Base-by-base conservation (phyloP, 2,113 vertebrate genomes). In the Dipodomys spectabilis region DNA sequence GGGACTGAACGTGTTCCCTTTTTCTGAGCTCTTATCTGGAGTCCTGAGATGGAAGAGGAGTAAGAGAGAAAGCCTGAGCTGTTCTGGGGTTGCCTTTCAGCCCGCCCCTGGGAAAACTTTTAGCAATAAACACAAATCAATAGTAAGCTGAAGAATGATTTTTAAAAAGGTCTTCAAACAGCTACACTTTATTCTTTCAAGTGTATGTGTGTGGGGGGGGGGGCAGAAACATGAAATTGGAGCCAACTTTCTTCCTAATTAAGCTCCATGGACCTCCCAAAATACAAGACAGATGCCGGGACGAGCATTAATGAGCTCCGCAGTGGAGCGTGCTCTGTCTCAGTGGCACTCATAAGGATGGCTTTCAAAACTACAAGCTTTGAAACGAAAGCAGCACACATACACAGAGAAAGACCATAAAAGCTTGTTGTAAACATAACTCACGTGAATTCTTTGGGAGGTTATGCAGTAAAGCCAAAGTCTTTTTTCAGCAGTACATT, bases 231-330 rank as follows among this genome's bases (percentile, higher is more conserved):
- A 86, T 67, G 32, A 93, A 92, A 91, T 68, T 30, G 57, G 27
- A 95, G 96, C 94, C 93, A 95, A 94, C 44, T 95, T 95, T 96
- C 82, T 95, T 95, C 83, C 75, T 87, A 95, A 91, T 96, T 82
- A 95, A 90, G 65, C 65, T 88, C 77, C 23, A 25, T 0, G 1
- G 91, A 91, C 95, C 73, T 86, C 95, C 92, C 92, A 68, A 95
- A 97, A 90, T 23, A 74, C 78, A 77, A 44, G 78, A 67, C 84
- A 96, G 89, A 90, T 85, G 82, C 91, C 28, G n/a, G 49, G 44
- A 75, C 4, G 69, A 77, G 11, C 65, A 1, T 39, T 45, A 73
- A 49, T 88, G 32, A 39, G 35, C 81, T 91, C 74, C 86, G 94
- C 68, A 22, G 53, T 10, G 2, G 20, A 53, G 60, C 64, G 22